Evolutionary conservation across 1,140 invertebrate genomes (phyloP), one percentile per base, ranked within the genome.

Genomic region (Scaptomyza pallida): DNA sequence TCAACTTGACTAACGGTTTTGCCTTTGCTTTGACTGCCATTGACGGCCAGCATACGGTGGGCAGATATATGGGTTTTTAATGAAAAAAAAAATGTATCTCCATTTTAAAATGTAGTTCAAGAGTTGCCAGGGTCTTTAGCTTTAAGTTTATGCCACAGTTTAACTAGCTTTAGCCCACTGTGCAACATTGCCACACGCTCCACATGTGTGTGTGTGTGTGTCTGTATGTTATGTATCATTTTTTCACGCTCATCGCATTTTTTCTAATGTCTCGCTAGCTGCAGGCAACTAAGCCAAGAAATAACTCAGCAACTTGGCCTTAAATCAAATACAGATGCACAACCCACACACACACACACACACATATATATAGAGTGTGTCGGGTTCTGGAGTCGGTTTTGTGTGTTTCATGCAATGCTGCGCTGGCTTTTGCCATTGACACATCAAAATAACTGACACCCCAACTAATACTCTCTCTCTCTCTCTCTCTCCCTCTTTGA

Each of bases 1-100:
- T 89, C 78, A 82, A 82, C 75, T 78, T 88, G 82, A 72, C 82
- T 82, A 88, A 88, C 76, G 78, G 71, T 82, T 88, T 78, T 70
- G 71, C 82, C 75, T 72, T 55, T 72, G 78, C 82, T 88, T 85
- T 86, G 76, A 80, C 80, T 80, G 80, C 72, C 77, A 76, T 81
- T 86, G 82, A 85, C 64, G 63, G 54, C 35, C 41, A 63, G 37
- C 33, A 5, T 37, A 37, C 33, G 3, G 12, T 37, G n/a, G 33
- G 33, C 3, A 37, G n/a, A n/a, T n/a, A 5, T n/a, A 37, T 37
- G 8, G 26, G 26, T 37, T 37, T 37, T 37, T n/a, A n/a, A n/a
- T 37, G 12, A 0, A n/a, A 13, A 37, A 37, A n/a, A n/a, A 5
- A 5, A 23, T 35, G 2, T 12, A 35, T 37, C 10, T 5, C 4